Evolutionary conservation across 2,888 invertebrate species (phyloP).

Genomic region (Synanthedon formicaeformis): DNA sequence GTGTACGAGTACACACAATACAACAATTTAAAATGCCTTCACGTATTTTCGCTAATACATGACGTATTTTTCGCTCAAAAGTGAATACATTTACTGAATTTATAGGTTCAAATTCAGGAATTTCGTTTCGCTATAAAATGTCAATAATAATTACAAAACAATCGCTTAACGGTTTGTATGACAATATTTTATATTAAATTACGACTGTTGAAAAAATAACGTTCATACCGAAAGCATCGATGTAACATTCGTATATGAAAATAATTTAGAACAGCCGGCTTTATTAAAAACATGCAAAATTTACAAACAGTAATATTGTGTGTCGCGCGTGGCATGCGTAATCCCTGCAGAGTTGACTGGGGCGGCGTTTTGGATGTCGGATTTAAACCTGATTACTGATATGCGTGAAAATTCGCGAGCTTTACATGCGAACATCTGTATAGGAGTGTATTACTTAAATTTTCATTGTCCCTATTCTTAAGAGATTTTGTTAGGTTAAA

Average conservation of each 20-base stretch:
- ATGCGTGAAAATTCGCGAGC: conserved; percentile 4
- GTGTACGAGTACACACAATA: too few relatives aligned
- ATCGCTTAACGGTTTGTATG: too few relatives aligned
- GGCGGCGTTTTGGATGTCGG: conserved; percentile 17
- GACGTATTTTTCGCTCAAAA: too few relatives aligned
- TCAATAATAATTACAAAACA: too few relatives aligned
- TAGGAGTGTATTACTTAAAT: background rate
- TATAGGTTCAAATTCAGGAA: too few relatives aligned
- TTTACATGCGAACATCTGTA: background rate
- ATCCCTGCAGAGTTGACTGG: conserved; percentile 2
- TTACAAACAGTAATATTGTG: conserved; percentile 6
- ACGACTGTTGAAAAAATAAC: conserved; percentile 1
- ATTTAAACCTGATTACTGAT: conserved; percentile 24
- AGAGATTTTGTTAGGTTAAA: too few relatives aligned
- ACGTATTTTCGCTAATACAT: too few relatives aligned
- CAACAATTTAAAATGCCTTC: too few relatives aligned
- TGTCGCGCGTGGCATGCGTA: conserved; percentile 4
- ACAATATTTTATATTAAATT: too few relatives aligned
- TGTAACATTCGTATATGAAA: conserved; percentile 4
- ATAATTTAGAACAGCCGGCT: conserved; percentile 6
- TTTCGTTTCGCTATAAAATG: too few relatives aligned
- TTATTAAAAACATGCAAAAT: conserved; percentile 7
- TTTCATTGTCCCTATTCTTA: background rate
- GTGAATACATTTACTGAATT: too few relatives aligned
- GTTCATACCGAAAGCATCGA: conserved; percentile 6